These are phyloP conservation scores for Catocala fraxini DNA, from an alignment of 2,888 invertebrate species.

Conservation along the genomic window DNA sequence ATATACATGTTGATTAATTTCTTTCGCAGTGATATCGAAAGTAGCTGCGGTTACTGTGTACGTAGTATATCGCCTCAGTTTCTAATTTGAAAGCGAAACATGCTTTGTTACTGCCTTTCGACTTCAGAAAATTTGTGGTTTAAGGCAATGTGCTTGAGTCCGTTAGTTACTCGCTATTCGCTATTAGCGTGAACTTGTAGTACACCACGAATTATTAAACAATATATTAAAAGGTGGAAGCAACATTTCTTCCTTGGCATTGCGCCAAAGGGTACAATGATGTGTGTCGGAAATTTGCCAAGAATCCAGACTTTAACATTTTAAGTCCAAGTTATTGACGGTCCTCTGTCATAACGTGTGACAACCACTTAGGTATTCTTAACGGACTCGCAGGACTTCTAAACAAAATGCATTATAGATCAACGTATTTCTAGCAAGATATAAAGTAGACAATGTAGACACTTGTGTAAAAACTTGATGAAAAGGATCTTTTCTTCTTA, in stretches of 20 bases:
- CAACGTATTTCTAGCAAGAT: slow-evolving; percentile 31
- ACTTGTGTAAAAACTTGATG: slow-evolving; percentile 23
- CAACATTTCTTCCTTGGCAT: slow-evolving; percentile 56
- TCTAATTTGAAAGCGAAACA: too few species aligned
- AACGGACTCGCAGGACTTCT: slow-evolving; percentile 22
- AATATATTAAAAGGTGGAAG: slow-evolving; percentile 60
- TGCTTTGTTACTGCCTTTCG: too few species aligned
- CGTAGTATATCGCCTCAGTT: too few species aligned
- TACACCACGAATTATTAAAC: slow-evolving; percentile 24
- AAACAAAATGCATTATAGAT: slow-evolving; percentile 47
- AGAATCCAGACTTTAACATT: slow-evolving; percentile 52
- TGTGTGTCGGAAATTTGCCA: slow-evolving; percentile 57
- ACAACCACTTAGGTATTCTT: slow-evolving; percentile 54
- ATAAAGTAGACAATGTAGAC: slow-evolving; percentile 29
- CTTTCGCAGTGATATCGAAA: too few species aligned
- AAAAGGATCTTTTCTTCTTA: slow-evolving; percentile 36
- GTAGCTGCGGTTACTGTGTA: too few species aligned
- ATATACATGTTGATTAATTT: too few species aligned
- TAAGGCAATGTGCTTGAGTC: too few species aligned
- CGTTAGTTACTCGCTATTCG: slow-evolving; percentile 13
- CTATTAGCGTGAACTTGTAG: slow-evolving; percentile 16
- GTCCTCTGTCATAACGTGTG: slow-evolving; percentile 44
- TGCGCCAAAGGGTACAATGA: slow-evolving; percentile 60
- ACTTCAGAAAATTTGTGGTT: too few species aligned
- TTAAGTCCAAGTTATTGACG: slow-evolving; percentile 54